Evolutionary conservation across 1,140 invertebrate species (phyloP), one percentile per base, ranked within the genome.

Genomic region (Musca domestica): DNA sequence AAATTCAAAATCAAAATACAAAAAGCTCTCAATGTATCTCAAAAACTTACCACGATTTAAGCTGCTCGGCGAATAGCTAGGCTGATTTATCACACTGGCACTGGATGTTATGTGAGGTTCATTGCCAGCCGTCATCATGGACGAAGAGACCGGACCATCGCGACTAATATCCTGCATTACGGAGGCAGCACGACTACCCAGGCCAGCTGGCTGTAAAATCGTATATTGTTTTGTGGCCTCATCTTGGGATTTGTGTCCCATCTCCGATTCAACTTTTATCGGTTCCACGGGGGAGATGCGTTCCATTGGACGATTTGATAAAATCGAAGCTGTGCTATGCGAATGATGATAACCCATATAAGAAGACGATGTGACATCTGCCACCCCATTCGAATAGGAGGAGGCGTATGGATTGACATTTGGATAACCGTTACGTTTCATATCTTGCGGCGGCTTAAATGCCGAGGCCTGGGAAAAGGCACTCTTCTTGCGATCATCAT

Each of bases 181-280:
- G 19, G 88, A 90, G 1, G 91, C 90, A 0, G 90, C 90, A 30
- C 91, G 86, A 5, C 91, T 92, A 2, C 90, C 89, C 0, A 88
- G 85, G 15, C 88, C 89, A 9, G 92, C 91, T 1, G 92, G 92
- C 76, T 94, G 92, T 17, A 93, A 83, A 61, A 93, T 92, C 15
- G 92, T 94, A 74, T 93, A 94, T 74, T 93, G 91, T 81, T 92
- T 88, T 87, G 34, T 74, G 70, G 23, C 10, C 54, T 58, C n/a
- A n/a, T 17, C 7, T n/a, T 30, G n/a, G 27, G 54, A 34, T 20
- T 51, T 51, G 6, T 19, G 48, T 19, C 17, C 15, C 58, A 63
- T 19, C 7, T 61, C 56, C 1, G 7, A 10, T 34, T 61, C 56
- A 34, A 30, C 5, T 61, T 61, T 61, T 20, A 61, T 12, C 3